Conservation (phyloP, 2,797 vertebrate species). For the Poeciliopsis gracilis region DNA sequence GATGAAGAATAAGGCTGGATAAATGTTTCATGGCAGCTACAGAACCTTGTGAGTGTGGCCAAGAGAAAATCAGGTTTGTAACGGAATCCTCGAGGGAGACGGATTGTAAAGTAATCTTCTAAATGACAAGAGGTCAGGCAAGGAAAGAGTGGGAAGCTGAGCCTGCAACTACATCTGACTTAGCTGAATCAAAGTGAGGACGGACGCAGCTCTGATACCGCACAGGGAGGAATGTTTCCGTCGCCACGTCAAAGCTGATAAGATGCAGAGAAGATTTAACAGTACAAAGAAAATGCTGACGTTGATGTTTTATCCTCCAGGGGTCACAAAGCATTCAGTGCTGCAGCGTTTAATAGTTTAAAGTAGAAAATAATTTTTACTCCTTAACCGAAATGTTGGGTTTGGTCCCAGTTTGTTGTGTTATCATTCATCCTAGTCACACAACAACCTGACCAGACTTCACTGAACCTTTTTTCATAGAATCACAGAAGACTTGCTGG, state of each 20-base stretch:
- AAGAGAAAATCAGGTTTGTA: slow-evolving; percentile 36
- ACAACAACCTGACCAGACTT: no score
- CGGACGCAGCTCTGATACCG: not conserved
- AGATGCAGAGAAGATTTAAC: not conserved
- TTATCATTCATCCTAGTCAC: no score
- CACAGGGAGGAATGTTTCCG: not conserved
- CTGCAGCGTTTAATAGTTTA: slow-evolving; percentile 17
- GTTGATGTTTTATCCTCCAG: slow-evolving; percentile 71
- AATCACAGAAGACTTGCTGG: no score
- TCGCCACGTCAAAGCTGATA: not conserved
- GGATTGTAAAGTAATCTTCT: slow-evolving; percentile 42
- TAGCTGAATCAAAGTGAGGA: slow-evolving; percentile 13
- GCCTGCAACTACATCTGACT: slow-evolving; percentile 21
- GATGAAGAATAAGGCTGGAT: slow-evolving; percentile 6
- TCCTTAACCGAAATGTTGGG: not conserved
- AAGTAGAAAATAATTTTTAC: not conserved
- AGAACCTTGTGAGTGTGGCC: slow-evolving; percentile 29
- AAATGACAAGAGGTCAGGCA: slow-evolving; percentile 27
- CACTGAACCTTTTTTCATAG: no score
- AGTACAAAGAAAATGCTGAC: not conserved
- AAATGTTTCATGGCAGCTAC: slow-evolving; percentile 4
- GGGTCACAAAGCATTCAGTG: slow-evolving; percentile 57
- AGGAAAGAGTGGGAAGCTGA: slow-evolving; percentile 29
- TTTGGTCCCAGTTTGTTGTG: not conserved
- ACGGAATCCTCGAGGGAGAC: slow-evolving; percentile 35